These are phyloP conservation scores for Avahi laniger DNA, from an alignment of 2,797 vertebrate species.

Conservation along the genomic window DNA sequence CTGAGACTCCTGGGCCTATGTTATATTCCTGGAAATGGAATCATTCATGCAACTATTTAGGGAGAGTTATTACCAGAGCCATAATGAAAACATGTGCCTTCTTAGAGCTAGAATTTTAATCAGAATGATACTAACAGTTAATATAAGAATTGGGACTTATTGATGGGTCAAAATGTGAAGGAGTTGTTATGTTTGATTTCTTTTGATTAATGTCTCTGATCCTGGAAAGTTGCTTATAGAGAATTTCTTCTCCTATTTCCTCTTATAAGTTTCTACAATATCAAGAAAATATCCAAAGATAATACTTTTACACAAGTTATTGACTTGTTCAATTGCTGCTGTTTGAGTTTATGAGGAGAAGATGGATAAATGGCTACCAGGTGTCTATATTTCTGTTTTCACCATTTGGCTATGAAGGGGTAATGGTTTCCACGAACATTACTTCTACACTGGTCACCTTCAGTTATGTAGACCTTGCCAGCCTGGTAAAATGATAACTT, in stretches of 20 bases:
- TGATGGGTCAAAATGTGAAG: neutral
- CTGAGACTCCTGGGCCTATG: neutral
- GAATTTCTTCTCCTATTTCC: neutral
- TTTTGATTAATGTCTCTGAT: neutral
- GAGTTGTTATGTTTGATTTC: neutral
- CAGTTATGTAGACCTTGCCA: neutral
- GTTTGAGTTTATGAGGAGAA: neutral
- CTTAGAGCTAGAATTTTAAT: neutral
- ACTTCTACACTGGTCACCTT: neutral
- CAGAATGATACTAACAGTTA: neutral
- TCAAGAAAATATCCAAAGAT: neutral
- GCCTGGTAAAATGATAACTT: neutral
- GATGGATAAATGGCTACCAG: neutral
- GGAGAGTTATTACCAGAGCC: neutral
- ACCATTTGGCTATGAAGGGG: neutral
- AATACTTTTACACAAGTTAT: neutral
- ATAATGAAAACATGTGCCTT: neutral
- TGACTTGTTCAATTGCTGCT: neutral
- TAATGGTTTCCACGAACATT: neutral
- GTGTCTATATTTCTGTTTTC: neutral
- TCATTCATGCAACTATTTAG: neutral
- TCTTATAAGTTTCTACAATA: neutral
- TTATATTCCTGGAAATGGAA: neutral
- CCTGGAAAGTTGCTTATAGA: neutral
- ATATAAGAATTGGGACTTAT: neutral